Evolutionary conservation across 2,888 invertebrate genomes (phyloP).

Genomic region (Chouioia cunea): DNA sequence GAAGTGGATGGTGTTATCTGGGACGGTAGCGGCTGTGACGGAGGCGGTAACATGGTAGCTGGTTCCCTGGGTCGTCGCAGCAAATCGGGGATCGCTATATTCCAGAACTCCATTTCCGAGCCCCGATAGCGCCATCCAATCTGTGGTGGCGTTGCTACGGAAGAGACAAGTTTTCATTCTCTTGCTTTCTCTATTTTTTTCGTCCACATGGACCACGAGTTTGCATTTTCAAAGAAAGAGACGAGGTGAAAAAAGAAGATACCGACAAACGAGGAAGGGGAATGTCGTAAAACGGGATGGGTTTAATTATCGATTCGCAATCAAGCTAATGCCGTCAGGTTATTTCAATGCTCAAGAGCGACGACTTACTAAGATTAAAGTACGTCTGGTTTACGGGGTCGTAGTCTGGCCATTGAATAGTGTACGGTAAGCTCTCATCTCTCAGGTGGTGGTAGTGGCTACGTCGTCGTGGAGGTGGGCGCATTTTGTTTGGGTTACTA

Average conservation of each 20-base stretch:
- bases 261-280: background rate
- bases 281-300: background rate
- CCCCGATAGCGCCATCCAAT: conserved; percentile 82
- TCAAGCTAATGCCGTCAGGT: conserved; percentile 29
- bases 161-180: conserved; percentile 6
- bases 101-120: conserved; percentile 87
- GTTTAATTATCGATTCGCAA: conserved; percentile 34
- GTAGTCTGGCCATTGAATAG: conserved; percentile 88
- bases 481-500: conserved; percentile 79
- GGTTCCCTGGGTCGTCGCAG: conserved; percentile 69
- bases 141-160: conserved; percentile 81
- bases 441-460: conserved; percentile 70
- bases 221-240: background rate
- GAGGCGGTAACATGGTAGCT: conserved; percentile 42
- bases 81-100: conserved; percentile 82
- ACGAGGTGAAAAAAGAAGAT: background rate
- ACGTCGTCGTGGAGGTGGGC: conserved; percentile 71
- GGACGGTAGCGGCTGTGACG: conserved; percentile 6
- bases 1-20: background rate
- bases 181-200: background rate
- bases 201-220: background rate
- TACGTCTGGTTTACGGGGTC: conserved; percentile 81
- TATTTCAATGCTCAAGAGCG: conserved; percentile 14
- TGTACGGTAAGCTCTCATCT: conserved; percentile 77
- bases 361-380: conserved; percentile 78